phyloP scores from a whole-genome alignment of 2,113 vertebrate species.

The Ammodytes marinus region DNA sequence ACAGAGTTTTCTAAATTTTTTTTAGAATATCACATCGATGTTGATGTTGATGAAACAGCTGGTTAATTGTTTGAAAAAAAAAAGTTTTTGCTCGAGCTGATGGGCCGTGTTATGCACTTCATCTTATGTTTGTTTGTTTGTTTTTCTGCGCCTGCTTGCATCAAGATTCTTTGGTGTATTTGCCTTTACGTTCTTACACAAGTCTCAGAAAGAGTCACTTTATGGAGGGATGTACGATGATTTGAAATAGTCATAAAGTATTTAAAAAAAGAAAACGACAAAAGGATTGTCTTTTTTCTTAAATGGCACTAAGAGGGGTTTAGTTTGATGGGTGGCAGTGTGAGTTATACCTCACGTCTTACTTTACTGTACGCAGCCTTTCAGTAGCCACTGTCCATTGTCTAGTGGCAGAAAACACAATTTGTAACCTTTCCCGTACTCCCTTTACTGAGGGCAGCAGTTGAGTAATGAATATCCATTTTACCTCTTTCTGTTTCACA shows the following conservation, averaged over 20 bases:
- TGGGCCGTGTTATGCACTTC: not conserved
- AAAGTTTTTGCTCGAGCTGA: not conserved
- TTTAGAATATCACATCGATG: not conserved
- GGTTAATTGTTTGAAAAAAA: not conserved
- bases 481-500: slow-evolving; percentile 46
- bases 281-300: slow-evolving; percentile 31
- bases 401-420: slow-evolving; percentile 54
- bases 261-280: not conserved
- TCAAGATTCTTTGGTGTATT: slow-evolving; percentile 1
- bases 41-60: not conserved
- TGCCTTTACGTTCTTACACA: slow-evolving; percentile 11
- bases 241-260: slow-evolving; percentile 7
- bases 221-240: slow-evolving; percentile 4
- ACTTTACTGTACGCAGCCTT: slow-evolving; percentile 24
- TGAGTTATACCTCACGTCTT: slow-evolving; percentile 42
- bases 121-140: not conserved
- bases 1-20: not conserved
- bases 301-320: not conserved
- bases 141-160: not conserved
- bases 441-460: slow-evolving; percentile 49
- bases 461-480: slow-evolving; percentile 65
- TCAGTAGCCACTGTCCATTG: slow-evolving; percentile 46
- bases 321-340: not conserved
- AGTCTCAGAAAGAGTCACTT: slow-evolving; percentile 19
- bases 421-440: slow-evolving; percentile 55